These are phyloP conservation scores for Melospiza melodia DNA, from an alignment of 2,113 vertebrate species.

Conservation along the genomic window DNA sequence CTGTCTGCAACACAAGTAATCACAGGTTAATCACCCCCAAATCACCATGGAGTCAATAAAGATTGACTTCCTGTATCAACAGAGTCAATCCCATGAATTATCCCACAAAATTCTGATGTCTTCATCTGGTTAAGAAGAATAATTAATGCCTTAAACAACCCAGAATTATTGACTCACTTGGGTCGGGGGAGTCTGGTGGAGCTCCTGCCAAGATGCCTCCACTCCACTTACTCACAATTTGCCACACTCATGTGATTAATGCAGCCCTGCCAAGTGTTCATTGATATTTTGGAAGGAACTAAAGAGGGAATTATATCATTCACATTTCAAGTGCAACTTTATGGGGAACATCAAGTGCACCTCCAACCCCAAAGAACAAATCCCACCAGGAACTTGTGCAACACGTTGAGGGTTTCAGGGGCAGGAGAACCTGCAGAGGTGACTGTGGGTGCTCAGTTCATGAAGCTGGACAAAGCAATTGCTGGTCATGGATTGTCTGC, in stretches of 20 bases:
- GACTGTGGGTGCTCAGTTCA: not conserved
- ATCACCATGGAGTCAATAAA: not conserved
- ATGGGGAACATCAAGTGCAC: not conserved
- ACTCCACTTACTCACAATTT: not conserved
- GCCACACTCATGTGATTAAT: not conserved
- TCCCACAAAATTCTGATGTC: not conserved
- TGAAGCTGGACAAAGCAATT: not conserved
- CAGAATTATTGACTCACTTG: not conserved
- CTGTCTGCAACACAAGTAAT: not conserved
- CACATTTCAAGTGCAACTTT: not conserved
- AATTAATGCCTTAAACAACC: not conserved
- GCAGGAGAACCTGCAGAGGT: not conserved
- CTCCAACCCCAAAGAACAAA: not conserved
- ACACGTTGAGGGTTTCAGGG: not conserved
- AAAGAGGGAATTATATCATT: not conserved
- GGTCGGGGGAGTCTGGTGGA: not conserved
- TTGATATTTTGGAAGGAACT: not conserved
- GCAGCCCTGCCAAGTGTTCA: not conserved
- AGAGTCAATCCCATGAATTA: not conserved
- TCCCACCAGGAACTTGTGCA: accelerated
- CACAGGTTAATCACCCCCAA: not conserved
- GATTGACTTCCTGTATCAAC: not conserved
- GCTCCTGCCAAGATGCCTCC: not conserved
- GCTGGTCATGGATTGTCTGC: not conserved
- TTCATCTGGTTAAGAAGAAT: not conserved